Base-by-base conservation (phyloP, 2,113 vertebrate genomes). In the Theristicus caerulescens region DNA sequence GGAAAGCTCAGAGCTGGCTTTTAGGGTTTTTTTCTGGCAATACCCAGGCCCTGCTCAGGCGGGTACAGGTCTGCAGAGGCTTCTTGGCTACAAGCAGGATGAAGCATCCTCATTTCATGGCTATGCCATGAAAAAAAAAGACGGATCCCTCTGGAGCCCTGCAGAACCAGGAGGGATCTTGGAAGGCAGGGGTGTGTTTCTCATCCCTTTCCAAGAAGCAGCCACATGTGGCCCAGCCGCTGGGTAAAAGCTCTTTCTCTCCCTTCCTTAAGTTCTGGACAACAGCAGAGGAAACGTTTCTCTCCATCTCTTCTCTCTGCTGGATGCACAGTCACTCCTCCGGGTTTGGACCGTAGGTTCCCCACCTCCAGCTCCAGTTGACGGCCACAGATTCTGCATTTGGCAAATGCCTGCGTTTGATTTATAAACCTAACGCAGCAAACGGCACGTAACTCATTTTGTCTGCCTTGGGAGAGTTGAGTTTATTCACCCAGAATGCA, bases 401-500 rank as follows among this genome's bases (percentile, higher is more conserved):
- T 9, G 47, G 52, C 16, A 61, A 66, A 36, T 0, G 10, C 70
- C n/a, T 27, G 15, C 9, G 0, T 7, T 49, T 2, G 1, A 11
- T 46, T 87, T 36, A 27, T 6, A 16, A 71, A 36, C 25, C 10
- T 11, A 54, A 38, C 2, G 1, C 21, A 24, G 31, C 71, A 72
- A 80, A 74, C 36, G 11, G 61, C 51, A 16, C 22, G 0, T 11
- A n/a, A 34, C 3, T 76, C 29, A n/a, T 19, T 13, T 16, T 44
- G 34, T 2, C 85, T n/a, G 1, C n/a, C 57, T 40, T 17, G 34
- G 49, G 42, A 52, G 34, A 26, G 34, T 1, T 13, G 32, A 54
- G 32, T 47, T 81, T 5, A 29, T 51, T 38, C 49, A 34, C 52
- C 72, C 36, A 4, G 5, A 52, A 76, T 16, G 19, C 65, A 57